These are phyloP conservation scores for Zoanthus sansibaricus DNA, from an alignment of 92 coral and sea anemone species.

Conservation along the genomic window DNA sequence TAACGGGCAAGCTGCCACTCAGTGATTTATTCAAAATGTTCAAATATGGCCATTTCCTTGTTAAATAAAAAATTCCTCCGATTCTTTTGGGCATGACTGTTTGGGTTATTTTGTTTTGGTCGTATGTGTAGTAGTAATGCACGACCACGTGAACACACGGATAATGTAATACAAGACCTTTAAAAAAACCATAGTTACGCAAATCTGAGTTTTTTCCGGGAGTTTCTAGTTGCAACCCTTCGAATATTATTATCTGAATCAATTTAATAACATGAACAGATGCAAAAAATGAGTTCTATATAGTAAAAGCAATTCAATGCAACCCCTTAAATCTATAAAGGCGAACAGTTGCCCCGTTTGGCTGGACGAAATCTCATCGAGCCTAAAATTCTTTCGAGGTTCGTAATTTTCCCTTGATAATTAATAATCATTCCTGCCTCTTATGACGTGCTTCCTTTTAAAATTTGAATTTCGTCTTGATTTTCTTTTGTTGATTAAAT, in stretches of 20 bases:
- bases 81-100: conserved; percentile 12
- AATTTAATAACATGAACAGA: neutral
- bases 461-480: neutral
- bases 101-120: neutral
- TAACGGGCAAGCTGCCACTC: conserved; percentile 35
- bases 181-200: no score
- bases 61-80: conserved; percentile 8
- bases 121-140: neutral
- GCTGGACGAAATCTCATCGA: neutral
- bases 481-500: neutral
- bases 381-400: neutral
- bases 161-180: no score
- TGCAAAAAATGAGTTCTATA: neutral
- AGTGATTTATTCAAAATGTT: conserved; percentile 7
- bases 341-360: neutral
- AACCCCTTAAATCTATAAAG: neutral
- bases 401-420: neutral
- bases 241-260: no score
- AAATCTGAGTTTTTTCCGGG: no score
- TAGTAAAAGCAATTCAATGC: neutral
- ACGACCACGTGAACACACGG: neutral
- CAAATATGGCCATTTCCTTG: conserved; percentile 26
- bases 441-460: neutral
- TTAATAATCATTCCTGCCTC: neutral
- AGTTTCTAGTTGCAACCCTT: no score